Conservation (phyloP, 2,888 invertebrate species). For the Lasius fuliginosus region DNA sequence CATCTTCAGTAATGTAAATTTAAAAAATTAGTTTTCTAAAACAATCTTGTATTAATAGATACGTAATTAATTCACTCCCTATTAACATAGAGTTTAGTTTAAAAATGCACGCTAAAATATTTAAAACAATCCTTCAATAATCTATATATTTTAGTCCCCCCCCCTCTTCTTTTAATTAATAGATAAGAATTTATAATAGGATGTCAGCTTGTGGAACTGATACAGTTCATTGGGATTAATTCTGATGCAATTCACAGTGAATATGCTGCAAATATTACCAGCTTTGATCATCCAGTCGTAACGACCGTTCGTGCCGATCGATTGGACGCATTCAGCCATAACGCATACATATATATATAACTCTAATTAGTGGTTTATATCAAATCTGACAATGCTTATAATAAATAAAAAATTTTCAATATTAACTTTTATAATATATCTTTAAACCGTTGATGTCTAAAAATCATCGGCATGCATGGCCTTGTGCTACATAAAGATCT, state of each 20-base stretch:
- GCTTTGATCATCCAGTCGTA: constrained; percentile 42
- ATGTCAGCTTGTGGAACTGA: neutral
- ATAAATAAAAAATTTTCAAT: neutral
- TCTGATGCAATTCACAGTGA: constrained; percentile 28
- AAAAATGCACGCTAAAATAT: neutral
- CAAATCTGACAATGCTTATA: neutral
- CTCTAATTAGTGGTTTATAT: constrained; percentile 42
- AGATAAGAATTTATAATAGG: constrained; percentile 14
- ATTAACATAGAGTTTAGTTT: neutral
- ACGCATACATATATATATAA: constrained; percentile 52
- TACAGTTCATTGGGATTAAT: constrained; percentile 30
- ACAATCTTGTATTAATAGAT: neutral
- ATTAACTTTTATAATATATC: neutral
- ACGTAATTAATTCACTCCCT: neutral
- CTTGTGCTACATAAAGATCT: neutral
- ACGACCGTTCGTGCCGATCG: constrained; percentile 46
- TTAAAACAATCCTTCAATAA: neutral
- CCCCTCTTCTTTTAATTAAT: neutral
- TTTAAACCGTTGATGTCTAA: neutral
- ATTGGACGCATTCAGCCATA: constrained; percentile 55
- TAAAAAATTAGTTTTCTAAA: neutral
- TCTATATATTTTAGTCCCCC: neutral
- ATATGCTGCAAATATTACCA: constrained; percentile 40
- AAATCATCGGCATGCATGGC: neutral
- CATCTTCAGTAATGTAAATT: neutral